phyloP scores from a whole-genome alignment of 2,797 vertebrate genomes.

The Tiaroga cobitis region DNA sequence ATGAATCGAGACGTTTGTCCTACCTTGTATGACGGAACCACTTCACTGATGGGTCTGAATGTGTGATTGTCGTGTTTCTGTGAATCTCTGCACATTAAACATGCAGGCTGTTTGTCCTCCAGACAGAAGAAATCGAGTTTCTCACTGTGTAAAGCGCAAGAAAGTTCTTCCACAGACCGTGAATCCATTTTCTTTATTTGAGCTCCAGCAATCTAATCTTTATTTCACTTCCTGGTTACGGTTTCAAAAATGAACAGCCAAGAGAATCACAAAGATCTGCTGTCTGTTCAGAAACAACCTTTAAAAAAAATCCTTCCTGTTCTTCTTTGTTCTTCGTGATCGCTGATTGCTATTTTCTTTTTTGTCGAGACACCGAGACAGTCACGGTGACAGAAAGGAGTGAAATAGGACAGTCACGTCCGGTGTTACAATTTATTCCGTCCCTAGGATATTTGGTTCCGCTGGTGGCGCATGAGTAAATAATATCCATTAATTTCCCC shows the following conservation, averaged over 20 bases:
- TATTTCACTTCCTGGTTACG: slow-evolving; percentile 2
- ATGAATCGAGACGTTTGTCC: neutral
- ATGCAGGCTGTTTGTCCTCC: neutral
- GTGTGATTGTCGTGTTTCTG: neutral
- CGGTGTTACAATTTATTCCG: neutral
- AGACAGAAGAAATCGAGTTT: neutral
- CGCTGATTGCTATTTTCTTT: neutral
- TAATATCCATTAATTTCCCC: neutral
- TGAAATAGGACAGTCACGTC: neutral
- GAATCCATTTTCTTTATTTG: neutral
- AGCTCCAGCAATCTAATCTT: neutral
- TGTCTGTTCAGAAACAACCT: neutral
- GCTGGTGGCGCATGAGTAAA: neutral
- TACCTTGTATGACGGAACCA: neutral
- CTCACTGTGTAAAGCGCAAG: neutral
- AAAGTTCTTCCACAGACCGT: neutral
- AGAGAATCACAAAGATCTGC: neutral
- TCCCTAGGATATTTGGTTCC: neutral
- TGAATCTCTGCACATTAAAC: neutral
- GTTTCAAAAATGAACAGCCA: neutral
- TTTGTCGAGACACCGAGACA: neutral
- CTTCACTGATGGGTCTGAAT: neutral
- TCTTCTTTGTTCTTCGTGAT: neutral
- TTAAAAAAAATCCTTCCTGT: neutral
- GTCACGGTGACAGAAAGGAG: neutral